Conservation (phyloP, 2,888 invertebrate genomes). For the Microdon myrmicae region DNA sequence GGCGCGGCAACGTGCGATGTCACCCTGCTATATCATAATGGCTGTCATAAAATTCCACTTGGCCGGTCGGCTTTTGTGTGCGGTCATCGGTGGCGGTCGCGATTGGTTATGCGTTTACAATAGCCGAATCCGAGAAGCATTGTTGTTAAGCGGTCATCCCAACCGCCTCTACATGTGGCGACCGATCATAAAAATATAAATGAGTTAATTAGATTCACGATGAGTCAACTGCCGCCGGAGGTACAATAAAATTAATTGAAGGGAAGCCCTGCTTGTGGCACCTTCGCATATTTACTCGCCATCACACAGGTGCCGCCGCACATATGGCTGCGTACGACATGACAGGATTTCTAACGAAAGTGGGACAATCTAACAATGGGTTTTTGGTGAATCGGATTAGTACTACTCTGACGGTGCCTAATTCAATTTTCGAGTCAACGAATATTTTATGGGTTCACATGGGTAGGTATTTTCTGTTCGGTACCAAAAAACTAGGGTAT, state of each 20-base stretch:
- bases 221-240: slow-evolving; percentile 51
- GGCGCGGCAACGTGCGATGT: slow-evolving; percentile 44
- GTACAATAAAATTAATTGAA: slow-evolving; percentile 50
- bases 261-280: slow-evolving; percentile 33
- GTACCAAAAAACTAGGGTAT: too few relatives aligned
- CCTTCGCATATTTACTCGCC: slow-evolving; percentile 23
- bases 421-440: slow-evolving; percentile 37
- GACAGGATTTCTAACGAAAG: slow-evolving; percentile 5
- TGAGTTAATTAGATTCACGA: slow-evolving; percentile 50
- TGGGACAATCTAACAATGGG: slow-evolving; percentile 16
- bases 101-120: slow-evolving; percentile 7
- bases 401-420: slow-evolving; percentile 22
- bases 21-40: slow-evolving; percentile 47
- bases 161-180: slow-evolving; percentile 44
- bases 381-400: slow-evolving; percentile 15
- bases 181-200: slow-evolving; percentile 50
- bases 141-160: slow-evolving; percentile 28
- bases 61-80: slow-evolving; percentile 17
- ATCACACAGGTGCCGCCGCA: slow-evolving; percentile 28
- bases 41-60: slow-evolving; percentile 45
- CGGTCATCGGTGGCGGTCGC: slow-evolving; percentile 1
- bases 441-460: slow-evolving; percentile 32
- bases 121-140: slow-evolving; percentile 18
- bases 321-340: slow-evolving; percentile 7
- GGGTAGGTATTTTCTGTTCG: slow-evolving; percentile 31